phyloP scores from a whole-genome alignment of 2,797 vertebrate genomes.

The Enteromius thamalakanensis region DNA sequence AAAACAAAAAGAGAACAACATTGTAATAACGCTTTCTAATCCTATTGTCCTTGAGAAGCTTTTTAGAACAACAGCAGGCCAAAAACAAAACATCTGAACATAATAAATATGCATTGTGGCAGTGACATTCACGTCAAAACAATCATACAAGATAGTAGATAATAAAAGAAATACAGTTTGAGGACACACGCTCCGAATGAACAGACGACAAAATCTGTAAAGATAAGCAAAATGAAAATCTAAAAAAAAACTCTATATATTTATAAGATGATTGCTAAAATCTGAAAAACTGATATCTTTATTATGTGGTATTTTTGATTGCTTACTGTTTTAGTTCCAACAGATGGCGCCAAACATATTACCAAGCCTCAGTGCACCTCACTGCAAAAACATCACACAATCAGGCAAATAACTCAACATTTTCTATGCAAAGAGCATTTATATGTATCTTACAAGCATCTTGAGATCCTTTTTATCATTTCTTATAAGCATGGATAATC shows the following conservation, averaged over 20 bases:
- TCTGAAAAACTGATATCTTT: slow-evolving; percentile 37
- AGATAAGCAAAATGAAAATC: slow-evolving; percentile 74
- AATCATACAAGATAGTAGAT: background rate
- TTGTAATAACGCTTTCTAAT: background rate
- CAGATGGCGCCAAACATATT: slow-evolving; percentile 33
- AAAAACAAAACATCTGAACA: background rate
- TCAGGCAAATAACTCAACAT: background rate
- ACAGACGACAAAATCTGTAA: background rate
- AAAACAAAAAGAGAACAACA: background rate
- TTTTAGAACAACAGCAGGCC: background rate
- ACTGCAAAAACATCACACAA: background rate
- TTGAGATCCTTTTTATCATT: background rate
- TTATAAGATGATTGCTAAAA: slow-evolving; percentile 43
- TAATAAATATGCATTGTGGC: background rate
- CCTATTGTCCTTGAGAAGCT: background rate
- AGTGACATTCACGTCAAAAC: background rate
- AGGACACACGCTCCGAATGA: background rate
- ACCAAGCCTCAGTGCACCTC: background rate
- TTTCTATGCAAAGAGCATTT: slow-evolving; percentile 2
- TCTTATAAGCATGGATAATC: slow-evolving; percentile 2
- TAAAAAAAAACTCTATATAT: slow-evolving; percentile 46
- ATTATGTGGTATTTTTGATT: background rate
- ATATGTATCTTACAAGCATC: background rate
- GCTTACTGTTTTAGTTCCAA: background rate
- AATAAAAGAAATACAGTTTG: background rate